Evolutionary conservation across 2,113 vertebrate species (phyloP), one percentile per base, ranked within the genome.

Genomic region (Brachyhypopomus gauderio): DNA sequence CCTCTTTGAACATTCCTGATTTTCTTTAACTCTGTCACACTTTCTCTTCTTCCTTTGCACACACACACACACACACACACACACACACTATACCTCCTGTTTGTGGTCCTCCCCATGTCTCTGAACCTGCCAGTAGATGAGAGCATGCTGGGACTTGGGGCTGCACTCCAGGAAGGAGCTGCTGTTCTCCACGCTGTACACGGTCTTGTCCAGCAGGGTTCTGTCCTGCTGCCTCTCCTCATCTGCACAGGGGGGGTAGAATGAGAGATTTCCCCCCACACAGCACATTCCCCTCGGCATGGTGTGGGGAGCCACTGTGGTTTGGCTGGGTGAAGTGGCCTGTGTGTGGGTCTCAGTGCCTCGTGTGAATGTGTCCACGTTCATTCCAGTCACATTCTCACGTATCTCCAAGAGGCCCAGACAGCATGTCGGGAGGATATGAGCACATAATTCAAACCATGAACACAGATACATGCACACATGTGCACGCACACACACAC

Each of bases 141-240:
- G 72, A 0, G 98, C 97, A 86, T 94, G 92, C 88, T 98, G 97
- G 67, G 98, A 99, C 86, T 98, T 99, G 0, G 98, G 95, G 75
- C 94, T 97, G 89, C 98, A 99, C 88, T 99, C 98, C 72, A 99
- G 91, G 83, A 99, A 99, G 0, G 96, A 98, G 88, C 96, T 99
- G 91, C 98, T 99, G 78, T 99, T 99, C 88, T 99, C 97, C 85
- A 99, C 97, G 3, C 97, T 97, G 59, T 98, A 99, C 82, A 98
- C 96, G 12, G 95, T 95, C 90, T 95, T 97, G 86, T 97, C 96
- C 84, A 95, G 91, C 72, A 96, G 85, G 9, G 89, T 95, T 14
- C 92, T 76, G 80, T 89, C 93, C 8, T 93, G 93, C 8, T 93
- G 93, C 22, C 85, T 93, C 78, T 95, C 92, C 74, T 96, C 95